Base-by-base conservation (phyloP, 2,888 invertebrate species). In the Apotomis betuletana region DNA sequence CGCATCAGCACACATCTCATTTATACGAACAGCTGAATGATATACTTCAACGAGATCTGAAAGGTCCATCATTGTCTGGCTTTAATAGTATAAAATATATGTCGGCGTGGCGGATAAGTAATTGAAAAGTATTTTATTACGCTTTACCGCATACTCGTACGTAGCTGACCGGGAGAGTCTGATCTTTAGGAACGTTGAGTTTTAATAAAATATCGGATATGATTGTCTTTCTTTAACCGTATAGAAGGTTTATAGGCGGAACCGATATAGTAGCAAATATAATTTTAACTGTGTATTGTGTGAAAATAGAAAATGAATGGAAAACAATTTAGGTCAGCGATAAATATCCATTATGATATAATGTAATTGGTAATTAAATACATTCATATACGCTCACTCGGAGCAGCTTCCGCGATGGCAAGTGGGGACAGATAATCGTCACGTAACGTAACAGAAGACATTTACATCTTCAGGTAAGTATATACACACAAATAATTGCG, bases 401-500 rank as follows among this genome's bases (percentile, higher is more conserved):
- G 4, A n/a, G 13, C 13, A 15, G 36, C 51, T 58, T 67, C 57
- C 58, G 58, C 58, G 74, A 78, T 58, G 49, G 68, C 49, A 74
- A 36, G 71, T 70, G 69, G 60, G 71, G 44, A 55, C 55, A 46
- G 73, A 60, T 70, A 57, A 73, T 74, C 78, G 83, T 79, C 82
- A 80, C 77, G 79, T 75, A 81, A 76, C 74, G 79, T 75, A 81
- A 76, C 74, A 75, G 27, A 27, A 27, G 27, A 27, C 27, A 27
- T 27, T 27, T 27, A 27, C 1, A 75, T 75, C 71, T 75, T 74
- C 75, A 75, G 76, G 76, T 79, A 80, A 81, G 80, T 80, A n/a
- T n/a, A n/a, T n/a, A 83, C 85, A 83, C 80, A 85, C 81, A 79
- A 80, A 80, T 83, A 85, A 85, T 83, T 83, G 80, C 79, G 78